Percentiles rank a stretch among this genome's conserved stretches.
phyloP scores from a whole-genome alignment of 2,797 vertebrate genomes.

The Fratercula arctica region DNA sequence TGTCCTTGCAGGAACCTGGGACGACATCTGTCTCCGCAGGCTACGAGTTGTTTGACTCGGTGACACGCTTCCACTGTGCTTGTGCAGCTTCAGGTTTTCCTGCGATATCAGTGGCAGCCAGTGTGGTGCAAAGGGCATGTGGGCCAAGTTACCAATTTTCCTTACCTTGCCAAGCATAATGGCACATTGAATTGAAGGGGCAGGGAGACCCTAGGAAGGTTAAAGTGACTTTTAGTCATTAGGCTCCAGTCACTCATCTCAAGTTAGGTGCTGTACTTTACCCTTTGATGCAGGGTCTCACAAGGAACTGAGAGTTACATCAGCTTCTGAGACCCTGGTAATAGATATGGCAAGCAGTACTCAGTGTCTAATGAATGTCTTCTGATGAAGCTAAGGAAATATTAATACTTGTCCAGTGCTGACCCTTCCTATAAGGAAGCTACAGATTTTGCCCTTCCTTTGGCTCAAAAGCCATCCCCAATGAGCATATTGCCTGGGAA shows the following conservation, averaged over 20 bases:
- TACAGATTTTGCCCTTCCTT: neutral
- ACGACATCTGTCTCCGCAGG: neutral
- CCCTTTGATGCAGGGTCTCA: neutral
- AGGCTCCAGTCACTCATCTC: neutral
- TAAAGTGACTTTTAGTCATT: neutral
- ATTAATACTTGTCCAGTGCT: neutral
- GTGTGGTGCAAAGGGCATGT: accelerated
- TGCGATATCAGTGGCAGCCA: neutral
- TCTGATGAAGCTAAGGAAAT: neutral
- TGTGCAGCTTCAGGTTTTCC: neutral
- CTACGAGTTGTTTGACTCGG: neutral
- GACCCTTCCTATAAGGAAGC: neutral
- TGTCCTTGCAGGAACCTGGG: neutral
- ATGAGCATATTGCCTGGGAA: neutral
- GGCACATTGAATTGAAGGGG: neutral
- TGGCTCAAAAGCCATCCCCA: neutral
- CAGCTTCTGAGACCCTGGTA: neutral
- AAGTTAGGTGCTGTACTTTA: neutral
- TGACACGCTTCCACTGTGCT: neutral
- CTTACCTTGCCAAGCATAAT: neutral
- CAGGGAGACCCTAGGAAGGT: neutral
- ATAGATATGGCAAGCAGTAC: accelerated
- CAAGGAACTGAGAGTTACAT: neutral
- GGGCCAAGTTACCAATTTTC: neutral
- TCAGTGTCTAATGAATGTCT: neutral